Evolutionary conservation across 1,140 invertebrate species (phyloP).

Genomic region (Sminthurinus signatus): DNA sequence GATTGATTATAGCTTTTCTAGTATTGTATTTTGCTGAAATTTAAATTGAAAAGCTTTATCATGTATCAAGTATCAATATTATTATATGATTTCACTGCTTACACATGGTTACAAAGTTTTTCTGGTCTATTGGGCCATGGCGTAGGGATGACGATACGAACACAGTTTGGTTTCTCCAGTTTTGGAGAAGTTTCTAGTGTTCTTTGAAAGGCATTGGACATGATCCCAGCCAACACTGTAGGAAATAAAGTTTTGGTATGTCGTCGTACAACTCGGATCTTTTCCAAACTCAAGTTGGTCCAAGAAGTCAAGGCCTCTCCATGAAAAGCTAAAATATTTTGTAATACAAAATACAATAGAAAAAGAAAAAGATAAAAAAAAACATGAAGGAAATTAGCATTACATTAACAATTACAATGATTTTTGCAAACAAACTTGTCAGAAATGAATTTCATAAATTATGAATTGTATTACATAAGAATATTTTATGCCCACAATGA

Average conservation of each 20-base stretch:
- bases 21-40: no score
- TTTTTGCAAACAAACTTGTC: neutral
- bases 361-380: no score
- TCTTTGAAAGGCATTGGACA: constrained; percentile 32
- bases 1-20: no score
- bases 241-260: constrained; percentile 31
- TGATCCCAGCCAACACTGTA: constrained; percentile 28
- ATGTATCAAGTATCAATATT: no score
- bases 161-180: constrained; percentile 22
- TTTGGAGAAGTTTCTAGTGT: constrained; percentile 24
- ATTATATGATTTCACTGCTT: no score
- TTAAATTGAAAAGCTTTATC: no score
- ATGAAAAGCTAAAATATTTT: constrained; percentile 12
- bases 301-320: constrained; percentile 32
- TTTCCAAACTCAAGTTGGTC: constrained; percentile 30
- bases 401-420: neutral
- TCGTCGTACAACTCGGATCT: constrained; percentile 29
- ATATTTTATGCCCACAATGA: no score
- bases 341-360: neutral
- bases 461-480: no score
- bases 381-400: neutral
- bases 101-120: constrained; percentile 36
- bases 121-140: constrained; percentile 33
- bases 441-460: neutral
- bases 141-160: constrained; percentile 37